Evolutionary conservation across 2,797 vertebrate species (phyloP), one percentile per base, ranked within the genome.

Genomic region (Catamblyrhynchus diadema): DNA sequence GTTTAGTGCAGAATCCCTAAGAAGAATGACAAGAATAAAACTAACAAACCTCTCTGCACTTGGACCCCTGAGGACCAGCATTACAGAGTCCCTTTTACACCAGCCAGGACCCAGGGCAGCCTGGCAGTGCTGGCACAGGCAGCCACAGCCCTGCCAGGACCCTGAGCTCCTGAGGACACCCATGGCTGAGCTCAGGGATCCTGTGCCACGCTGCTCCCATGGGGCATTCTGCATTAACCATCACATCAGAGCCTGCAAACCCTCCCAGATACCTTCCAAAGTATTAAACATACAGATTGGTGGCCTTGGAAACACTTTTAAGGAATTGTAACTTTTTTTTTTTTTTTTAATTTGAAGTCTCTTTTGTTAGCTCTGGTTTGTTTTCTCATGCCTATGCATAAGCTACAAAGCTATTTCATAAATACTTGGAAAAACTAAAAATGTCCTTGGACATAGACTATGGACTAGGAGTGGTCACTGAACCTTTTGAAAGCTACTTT

Each of bases 401-500:
- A 92, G 90, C 66, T 69, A 86, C 66, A 75, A 95, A 93, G 79
- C 44, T 57, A 28, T 51, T 88, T 84, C 78, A 85, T 86, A 87
- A 94, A 94, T 44, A 89, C 62, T 87, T 86, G 39, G 61, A 37
- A 67, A 95, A 74, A n/a, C n/a, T 41, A 67, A 72, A 95, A 82
- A 42, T 8, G 1, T 79, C 93, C 45, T 86, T 85, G 37, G 33
- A 81, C 22, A 9, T 28, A 92, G 84, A 21, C 51, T 42, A 53
- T 59, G 42, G 47, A 30, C 59, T 39, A 67, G 32, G 37, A 93
- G 23, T 32, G 66, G 50, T 47, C 80, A 88, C 50, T 50, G 44
- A 53, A 60, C 75, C 51, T 95, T 96, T 37, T 75, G 71, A 86
- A 97, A 95, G 44, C 61, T 81, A 37, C 70, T 96, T 86, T 50